Evolutionary conservation across 2,888 invertebrate genomes (phyloP), one percentile per base, ranked within the genome.

Genomic region (Caenorhabditis sp.): DNA sequence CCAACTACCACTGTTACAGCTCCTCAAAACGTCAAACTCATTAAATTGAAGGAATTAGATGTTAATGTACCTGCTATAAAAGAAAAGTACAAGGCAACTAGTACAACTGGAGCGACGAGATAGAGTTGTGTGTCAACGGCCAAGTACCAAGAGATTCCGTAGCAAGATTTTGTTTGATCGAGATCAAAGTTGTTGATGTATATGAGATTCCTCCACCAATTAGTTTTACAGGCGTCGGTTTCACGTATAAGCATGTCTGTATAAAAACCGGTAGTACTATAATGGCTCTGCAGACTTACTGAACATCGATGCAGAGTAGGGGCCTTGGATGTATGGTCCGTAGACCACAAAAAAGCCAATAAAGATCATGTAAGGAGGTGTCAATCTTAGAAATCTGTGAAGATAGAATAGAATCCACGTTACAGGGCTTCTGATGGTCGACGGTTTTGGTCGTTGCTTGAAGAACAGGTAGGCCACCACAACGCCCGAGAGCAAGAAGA

Each of bases 331-430:
- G 48, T 77, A 77, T 7, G 55, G 30, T 0, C 46, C 61, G 17
- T 72, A 77, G 11, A 72, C 72, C 0, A 74, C 72, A 24, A 80
- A 66, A 27, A 80, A 77, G 17, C 70, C 77, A 24, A 80, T 61
- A 30, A 77, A 80, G 1, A 80, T 27, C 62, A 78, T 78, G 43
- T 66, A 62, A 2, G 80, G 75, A 17, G 80, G 80, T 1, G 78
- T 78, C 15, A 80, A 32, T 24, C 79, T 41, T n/a, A 78, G 58
- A 41, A 80, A 78, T 59, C 86, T 65, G 46, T 86, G 86, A 30
- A 84, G 78, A 41, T 85, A 86, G 74, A 80, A 83, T 24, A 86
- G 48, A 8, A 80, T 50, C 86, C 86, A 86, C 1, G 77, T 79
- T 2, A 68, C 8, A 2, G 80, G 71, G 11, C 65, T 74, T 20